A percentile compares a stretch with the other conserved stretches of the same genome.
Evolutionary conservation across 2,888 invertebrate genomes (phyloP).

Genomic region (Apoda limacodes): DNA sequence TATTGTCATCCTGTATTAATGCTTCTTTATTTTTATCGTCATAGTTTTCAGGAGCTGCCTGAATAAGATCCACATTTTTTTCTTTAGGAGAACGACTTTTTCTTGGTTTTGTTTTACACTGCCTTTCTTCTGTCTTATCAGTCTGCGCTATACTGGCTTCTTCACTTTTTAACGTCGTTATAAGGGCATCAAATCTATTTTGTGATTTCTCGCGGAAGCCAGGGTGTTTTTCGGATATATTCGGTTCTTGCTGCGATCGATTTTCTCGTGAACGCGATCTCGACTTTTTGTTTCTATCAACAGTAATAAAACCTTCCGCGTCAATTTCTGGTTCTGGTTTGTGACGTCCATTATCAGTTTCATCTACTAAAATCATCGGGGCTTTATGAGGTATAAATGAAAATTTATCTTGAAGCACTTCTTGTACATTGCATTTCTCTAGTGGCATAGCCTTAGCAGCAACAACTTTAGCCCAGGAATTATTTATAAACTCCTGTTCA

Average conservation of each 20-base stretch:
- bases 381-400: slow-evolving; percentile 24
- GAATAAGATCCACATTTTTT: slow-evolving; percentile 35
- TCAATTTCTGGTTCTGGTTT: slow-evolving; percentile 38
- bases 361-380: slow-evolving; percentile 49
- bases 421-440: too few species aligned
- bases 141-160: slow-evolving; percentile 24
- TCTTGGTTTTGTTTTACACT: slow-evolving; percentile 27
- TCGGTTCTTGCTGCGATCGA: slow-evolving; percentile 37
- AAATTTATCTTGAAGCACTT: too few species aligned
- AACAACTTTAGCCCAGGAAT: slow-evolving; percentile 58
- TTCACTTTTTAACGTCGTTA: slow-evolving; percentile 32
- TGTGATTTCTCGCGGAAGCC: slow-evolving; percentile 38
- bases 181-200: slow-evolving; percentile 47
- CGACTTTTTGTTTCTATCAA: slow-evolving; percentile 57
- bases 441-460: too few species aligned
- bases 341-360: slow-evolving; percentile 31
- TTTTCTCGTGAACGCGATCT: slow-evolving; percentile 66
- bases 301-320: slow-evolving; percentile 59
- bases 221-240: slow-evolving; percentile 23
- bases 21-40: slow-evolving; percentile 37
- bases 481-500: slow-evolving; percentile 21
- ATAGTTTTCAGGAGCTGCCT: slow-evolving; percentile 25
- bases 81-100: slow-evolving; percentile 46
- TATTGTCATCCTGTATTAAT: too few species aligned
- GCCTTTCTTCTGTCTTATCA: slow-evolving; percentile 29